Percentiles rank a stretch among this genome's conserved stretches.
Evolutionary conservation across 2,888 invertebrate species (phyloP).

Genomic region (Rhodophaea formosa): DNA sequence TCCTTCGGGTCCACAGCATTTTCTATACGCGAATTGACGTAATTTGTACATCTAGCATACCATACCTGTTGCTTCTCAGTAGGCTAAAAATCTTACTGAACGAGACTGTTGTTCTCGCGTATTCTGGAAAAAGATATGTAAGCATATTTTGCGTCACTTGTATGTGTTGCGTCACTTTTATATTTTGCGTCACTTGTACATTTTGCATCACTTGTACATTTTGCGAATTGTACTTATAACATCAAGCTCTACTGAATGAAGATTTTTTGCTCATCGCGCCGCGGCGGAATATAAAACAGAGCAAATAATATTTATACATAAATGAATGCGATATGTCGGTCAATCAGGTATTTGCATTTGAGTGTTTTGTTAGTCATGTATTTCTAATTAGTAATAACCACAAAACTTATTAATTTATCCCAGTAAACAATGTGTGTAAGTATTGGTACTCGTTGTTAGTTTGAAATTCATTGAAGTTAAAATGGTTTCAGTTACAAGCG

Average conservation of each 20-base stretch:
- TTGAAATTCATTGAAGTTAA: too few relatives aligned
- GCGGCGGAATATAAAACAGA: conserved; percentile 9
- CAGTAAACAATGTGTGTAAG: background rate
- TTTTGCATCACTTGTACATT: background rate
- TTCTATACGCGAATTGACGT: too few relatives aligned
- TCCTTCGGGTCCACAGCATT: too few relatives aligned
- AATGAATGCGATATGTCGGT: background rate
- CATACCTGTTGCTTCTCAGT: too few relatives aligned
- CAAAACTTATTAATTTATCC: background rate
- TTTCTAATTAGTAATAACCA: conserved; percentile 2
- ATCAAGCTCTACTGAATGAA: background rate
- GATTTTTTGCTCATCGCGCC: background rate
- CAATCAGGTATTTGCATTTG: background rate
- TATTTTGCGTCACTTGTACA: background rate
- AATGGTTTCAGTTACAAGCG: too few relatives aligned
- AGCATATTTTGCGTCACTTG: background rate
- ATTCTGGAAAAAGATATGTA: too few relatives aligned
- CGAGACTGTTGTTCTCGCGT: too few relatives aligned
- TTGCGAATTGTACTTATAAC: background rate
- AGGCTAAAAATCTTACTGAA: too few relatives aligned
- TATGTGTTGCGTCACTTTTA: background rate
- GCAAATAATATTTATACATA: conserved; percentile 10
- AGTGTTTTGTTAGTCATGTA: background rate
- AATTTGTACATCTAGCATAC: too few relatives aligned
- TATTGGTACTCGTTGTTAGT: too few relatives aligned